Percentiles rank a stretch among this genome's conserved stretches.
phyloP scores from a whole-genome alignment of 1,140 invertebrate genomes.

The Drosophila kepulauana region DNA sequence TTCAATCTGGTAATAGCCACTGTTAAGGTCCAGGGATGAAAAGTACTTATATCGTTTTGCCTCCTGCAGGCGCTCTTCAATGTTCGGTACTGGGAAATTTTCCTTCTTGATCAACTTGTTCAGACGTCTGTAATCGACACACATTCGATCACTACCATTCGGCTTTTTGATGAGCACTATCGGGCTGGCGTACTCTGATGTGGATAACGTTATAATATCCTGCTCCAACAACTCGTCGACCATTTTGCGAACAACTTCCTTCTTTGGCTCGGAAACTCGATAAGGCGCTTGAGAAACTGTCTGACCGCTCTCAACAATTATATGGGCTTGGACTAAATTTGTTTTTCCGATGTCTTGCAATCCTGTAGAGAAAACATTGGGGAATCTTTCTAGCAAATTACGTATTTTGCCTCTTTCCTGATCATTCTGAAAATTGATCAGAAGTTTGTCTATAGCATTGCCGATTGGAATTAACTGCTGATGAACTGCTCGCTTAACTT shows the following conservation, averaged over 20 bases:
- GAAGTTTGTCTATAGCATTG: not conserved
- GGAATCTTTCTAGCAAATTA: no score
- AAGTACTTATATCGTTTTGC: constrained; percentile 19
- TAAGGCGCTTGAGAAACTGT: no score
- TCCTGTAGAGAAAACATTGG: no score
- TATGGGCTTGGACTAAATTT: no score
- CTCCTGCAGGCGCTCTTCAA: constrained; percentile 66
- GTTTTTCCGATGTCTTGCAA: no score
- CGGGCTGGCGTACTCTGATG: not conserved
- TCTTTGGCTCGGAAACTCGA: no score
- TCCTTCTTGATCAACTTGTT: constrained; percentile 75
- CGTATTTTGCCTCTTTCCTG: no score
- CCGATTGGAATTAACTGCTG: not conserved
- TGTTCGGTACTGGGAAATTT: constrained; percentile 62
- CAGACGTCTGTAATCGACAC: no score
- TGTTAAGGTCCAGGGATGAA: not conserved
- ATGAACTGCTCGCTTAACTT: constrained; percentile 29
- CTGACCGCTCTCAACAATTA: no score
- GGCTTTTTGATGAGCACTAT: constrained; percentile 65
- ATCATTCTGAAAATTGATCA: not conserved
- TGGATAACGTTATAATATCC: not conserved
- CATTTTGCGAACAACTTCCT: no score
- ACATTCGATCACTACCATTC: constrained; percentile 46
- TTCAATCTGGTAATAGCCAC: no score
- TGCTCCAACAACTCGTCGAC: no score